A percentile compares a stretch with the other conserved stretches of the same genome.
Conservation (phyloP, 2,113 vertebrate species). For the Mungos mungo region DNA sequence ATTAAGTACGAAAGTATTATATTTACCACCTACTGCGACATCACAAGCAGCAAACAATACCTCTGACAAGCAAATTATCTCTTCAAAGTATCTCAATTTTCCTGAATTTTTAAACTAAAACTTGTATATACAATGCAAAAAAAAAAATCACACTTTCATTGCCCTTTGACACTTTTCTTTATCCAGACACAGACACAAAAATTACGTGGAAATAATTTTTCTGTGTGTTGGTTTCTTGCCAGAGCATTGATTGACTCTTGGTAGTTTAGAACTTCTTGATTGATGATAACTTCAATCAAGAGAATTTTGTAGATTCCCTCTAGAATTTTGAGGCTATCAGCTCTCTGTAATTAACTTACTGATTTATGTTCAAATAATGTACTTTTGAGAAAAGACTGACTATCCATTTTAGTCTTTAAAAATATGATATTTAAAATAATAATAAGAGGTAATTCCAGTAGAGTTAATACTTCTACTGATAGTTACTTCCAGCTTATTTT, state of each 20-base stretch:
- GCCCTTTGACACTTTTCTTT: neutral
- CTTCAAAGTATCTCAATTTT: neutral
- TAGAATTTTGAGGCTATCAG: neutral
- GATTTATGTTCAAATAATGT: neutral
- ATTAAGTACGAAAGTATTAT: neutral
- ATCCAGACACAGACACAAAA: neutral
- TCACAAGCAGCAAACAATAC: neutral
- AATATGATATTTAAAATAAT: neutral
- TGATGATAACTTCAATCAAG: neutral
- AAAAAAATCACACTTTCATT: neutral
- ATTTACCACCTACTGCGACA: neutral
- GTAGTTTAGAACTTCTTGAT: neutral
- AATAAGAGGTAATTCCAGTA: neutral
- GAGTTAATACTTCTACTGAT: neutral
- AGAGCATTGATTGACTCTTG: neutral
- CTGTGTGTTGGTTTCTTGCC: neutral
- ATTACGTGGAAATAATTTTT: neutral
- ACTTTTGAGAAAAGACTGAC: neutral
- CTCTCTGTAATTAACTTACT: neutral
- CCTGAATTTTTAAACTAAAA: neutral
- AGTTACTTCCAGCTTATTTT: neutral
- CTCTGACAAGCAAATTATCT: neutral
- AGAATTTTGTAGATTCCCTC: too few species aligned
- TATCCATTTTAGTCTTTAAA: neutral
- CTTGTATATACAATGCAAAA: neutral